Percentiles rank a stretch among this genome's conserved stretches.
Evolutionary conservation across 2,888 invertebrate species (phyloP).

Genomic region (Acronicta alni): DNA sequence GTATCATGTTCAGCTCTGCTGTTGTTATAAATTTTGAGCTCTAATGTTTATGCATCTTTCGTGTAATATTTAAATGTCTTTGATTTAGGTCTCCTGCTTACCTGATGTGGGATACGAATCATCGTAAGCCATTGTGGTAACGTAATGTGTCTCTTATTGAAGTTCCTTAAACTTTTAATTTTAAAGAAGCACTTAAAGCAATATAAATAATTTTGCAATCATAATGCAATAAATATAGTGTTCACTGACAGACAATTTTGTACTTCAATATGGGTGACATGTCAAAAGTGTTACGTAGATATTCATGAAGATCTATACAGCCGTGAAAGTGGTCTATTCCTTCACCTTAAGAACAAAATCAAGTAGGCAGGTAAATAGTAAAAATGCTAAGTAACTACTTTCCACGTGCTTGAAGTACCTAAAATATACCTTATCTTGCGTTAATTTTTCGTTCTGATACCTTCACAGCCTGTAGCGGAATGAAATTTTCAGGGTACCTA

Average conservation of each 20-base stretch:
- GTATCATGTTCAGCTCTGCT: too few relatives aligned
- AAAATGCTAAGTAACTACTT: too few relatives aligned
- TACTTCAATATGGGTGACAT: conserved; percentile 25
- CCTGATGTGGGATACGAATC: conserved; percentile 16
- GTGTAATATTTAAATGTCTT: too few relatives aligned
- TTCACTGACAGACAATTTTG: conserved; percentile 44
- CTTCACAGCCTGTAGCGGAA: too few relatives aligned
- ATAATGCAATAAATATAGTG: conserved; percentile 15
- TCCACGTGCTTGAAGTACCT: too few relatives aligned
- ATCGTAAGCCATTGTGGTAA: conserved; percentile 15
- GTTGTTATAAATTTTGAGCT: too few relatives aligned
- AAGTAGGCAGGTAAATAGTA: not conserved
- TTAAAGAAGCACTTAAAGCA: conserved; percentile 3
- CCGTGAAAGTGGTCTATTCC: conserved; percentile 24
- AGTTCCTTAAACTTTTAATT: conserved; percentile 26
- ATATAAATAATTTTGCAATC: not conserved
- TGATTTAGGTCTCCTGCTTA: conserved; percentile 13
- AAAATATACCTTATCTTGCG: too few relatives aligned
- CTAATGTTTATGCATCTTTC: not conserved
- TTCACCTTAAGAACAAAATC: not conserved
- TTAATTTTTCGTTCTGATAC: too few relatives aligned
- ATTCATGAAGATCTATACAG: conserved; percentile 38
- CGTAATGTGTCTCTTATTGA: not conserved
- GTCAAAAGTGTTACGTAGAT: not conserved
- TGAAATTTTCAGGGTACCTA: too few relatives aligned